Evolutionary conservation across 2,113 vertebrate genomes (phyloP).

Genomic region (Crypturellus undulatus): DNA sequence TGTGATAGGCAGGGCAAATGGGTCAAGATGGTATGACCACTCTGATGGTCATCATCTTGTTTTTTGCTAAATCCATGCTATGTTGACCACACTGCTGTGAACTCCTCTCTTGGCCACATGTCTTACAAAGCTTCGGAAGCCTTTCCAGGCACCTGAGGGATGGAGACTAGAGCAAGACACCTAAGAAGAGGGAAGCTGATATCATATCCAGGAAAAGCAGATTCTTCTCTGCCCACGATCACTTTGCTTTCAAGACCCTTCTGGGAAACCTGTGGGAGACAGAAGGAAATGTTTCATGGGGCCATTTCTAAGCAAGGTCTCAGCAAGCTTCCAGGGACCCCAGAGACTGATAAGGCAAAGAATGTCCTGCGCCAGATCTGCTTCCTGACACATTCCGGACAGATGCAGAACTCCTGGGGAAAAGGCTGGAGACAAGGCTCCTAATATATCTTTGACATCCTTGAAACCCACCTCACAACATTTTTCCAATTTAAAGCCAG

Average conservation of each 20-base stretch:
- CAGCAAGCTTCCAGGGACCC: not conserved
- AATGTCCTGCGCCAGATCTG: not conserved
- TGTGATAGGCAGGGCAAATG: not conserved
- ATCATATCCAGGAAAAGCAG: not conserved
- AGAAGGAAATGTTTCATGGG: not conserved
- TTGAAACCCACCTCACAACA: constrained; percentile 64
- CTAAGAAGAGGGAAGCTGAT: not conserved
- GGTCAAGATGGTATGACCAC: not conserved
- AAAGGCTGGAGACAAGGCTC: not conserved
- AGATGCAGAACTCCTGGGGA: not conserved
- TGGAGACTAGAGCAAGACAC: not conserved
- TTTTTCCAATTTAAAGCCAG: constrained; percentile 6
- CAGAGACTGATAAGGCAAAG: not conserved
- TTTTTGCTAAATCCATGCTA: not conserved
- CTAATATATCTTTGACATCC: not conserved
- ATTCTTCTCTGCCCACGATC: not conserved
- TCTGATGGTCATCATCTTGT: not conserved
- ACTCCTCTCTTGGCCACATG: not conserved
- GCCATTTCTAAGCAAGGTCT: not conserved
- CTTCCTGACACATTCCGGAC: not conserved
- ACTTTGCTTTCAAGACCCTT: not conserved
- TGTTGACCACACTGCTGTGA: not conserved
- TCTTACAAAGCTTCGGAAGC: not conserved
- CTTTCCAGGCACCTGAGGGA: not conserved
- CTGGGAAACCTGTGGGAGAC: not conserved